Evolutionary conservation across 2,797 vertebrate genomes (phyloP).

Genomic region (Melanotaenia maccullochi): DNA sequence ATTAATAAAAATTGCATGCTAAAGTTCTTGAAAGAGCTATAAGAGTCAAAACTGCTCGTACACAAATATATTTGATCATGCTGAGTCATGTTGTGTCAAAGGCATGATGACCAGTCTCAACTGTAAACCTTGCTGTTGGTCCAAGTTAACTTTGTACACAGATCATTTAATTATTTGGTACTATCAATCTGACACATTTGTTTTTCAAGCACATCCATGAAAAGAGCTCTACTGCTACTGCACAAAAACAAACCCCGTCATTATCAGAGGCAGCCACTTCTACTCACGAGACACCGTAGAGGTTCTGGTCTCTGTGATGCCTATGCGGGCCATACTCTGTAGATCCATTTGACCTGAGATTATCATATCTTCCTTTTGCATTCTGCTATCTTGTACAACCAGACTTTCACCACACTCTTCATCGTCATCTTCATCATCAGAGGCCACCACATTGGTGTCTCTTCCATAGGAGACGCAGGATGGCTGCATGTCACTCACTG

Average conservation of each 20-base stretch:
- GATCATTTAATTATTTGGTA: no score
- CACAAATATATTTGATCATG: no score
- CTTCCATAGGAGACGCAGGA: slow-evolving; percentile 22
- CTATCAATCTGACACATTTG: no score
- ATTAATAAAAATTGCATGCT: not conserved
- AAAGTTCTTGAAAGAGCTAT: not conserved
- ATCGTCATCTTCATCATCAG: slow-evolving; percentile 27
- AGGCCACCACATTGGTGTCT: slow-evolving; percentile 12
- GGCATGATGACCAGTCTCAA: not conserved
- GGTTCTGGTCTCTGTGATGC: not conserved
- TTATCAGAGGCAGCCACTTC: not conserved
- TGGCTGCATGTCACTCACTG: slow-evolving; percentile 52
- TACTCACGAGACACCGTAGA: slow-evolving; percentile 42
- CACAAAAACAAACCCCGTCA: not conserved
- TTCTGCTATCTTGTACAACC: not conserved
- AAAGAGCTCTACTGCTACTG: not conserved
- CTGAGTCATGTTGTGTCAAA: no score
- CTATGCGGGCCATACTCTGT: slow-evolving; percentile 14
- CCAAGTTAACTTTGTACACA: not conserved
- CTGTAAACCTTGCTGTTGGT: not conserved
- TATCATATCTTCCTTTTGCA: slow-evolving; percentile 8
- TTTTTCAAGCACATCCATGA: not conserved
- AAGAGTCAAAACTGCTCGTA: not conserved
- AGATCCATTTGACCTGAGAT: slow-evolving; percentile 18
- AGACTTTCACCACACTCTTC: slow-evolving; percentile 16